These are phyloP conservation scores for Frieseomelitta varia DNA, from an alignment of 1,140 invertebrate species.

Conservation along the genomic window DNA sequence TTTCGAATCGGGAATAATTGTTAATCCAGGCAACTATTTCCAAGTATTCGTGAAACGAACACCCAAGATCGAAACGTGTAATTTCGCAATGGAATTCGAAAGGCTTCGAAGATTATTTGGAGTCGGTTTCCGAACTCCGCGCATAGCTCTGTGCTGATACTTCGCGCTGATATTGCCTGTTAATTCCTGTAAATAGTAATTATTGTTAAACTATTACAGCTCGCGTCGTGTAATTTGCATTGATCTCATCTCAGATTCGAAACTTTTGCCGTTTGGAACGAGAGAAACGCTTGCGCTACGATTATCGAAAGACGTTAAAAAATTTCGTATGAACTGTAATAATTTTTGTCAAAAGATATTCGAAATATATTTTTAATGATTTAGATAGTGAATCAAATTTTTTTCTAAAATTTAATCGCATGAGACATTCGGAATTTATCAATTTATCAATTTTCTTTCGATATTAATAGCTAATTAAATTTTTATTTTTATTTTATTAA, in stretches of 20 bases:
- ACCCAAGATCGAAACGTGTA: conserved; percentile 23
- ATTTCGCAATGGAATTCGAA: conserved; percentile 42
- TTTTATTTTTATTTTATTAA: too few relatives aligned
- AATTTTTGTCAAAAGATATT: too few relatives aligned
- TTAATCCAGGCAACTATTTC: neutral
- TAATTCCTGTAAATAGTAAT: conserved; percentile 14
- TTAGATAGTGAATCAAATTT: too few relatives aligned
- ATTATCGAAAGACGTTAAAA: too few relatives aligned
- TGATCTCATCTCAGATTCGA: neutral
- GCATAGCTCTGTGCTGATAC: neutral
- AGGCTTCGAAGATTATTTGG: conserved; percentile 22
- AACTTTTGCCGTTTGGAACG: neutral
- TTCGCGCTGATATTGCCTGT: conserved; percentile 7
- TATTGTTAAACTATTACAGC: neutral
- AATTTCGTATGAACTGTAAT: too few relatives aligned
- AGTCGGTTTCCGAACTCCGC: conserved; percentile 1
- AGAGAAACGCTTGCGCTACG: neutral
- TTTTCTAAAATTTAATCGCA: too few relatives aligned
- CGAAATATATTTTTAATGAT: too few relatives aligned
- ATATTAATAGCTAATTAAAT: too few relatives aligned
- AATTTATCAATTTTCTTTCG: too few relatives aligned
- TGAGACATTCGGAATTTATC: too few relatives aligned
- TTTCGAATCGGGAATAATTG: conserved; percentile 11
- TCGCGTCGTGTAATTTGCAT: conserved; percentile 1
- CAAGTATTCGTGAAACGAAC: conserved; percentile 29